phyloP scores from a whole-genome alignment of 1,140 invertebrate species.

The Drosophila mauritiana region DNA sequence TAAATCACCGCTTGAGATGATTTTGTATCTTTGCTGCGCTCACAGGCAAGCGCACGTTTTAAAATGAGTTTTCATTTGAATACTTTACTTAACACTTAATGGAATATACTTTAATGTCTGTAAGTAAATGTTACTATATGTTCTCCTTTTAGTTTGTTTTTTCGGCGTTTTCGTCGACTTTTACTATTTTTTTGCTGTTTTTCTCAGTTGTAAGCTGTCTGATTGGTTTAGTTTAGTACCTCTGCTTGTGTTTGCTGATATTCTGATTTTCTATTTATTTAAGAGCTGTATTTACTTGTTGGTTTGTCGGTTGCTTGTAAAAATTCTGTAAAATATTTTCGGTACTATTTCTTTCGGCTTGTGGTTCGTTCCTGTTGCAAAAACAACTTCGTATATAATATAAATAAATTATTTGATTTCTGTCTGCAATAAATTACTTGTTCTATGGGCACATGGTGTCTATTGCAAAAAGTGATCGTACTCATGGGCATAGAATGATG shows the following conservation, averaged over 20 bases:
- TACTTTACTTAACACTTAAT: slow-evolving; percentile 72
- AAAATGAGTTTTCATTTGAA: slow-evolving; percentile 64
- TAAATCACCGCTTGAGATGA: slow-evolving; percentile 31
- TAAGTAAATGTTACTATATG: slow-evolving; percentile 75
- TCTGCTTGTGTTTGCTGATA: slow-evolving; percentile 19
- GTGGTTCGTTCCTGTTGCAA: slow-evolving; percentile 61
- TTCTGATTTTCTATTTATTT: slow-evolving; percentile 15
- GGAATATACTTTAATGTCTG: slow-evolving; percentile 55
- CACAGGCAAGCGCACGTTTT: slow-evolving; percentile 65
- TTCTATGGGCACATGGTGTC: slow-evolving; percentile 81
- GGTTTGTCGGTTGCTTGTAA: slow-evolving; percentile 58
- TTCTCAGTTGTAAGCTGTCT: slow-evolving; percentile 50
- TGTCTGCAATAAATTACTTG: slow-evolving; percentile 68
- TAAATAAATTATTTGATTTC: slow-evolving; percentile 76
- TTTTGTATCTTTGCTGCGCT: slow-evolving; percentile 35
- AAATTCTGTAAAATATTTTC: slow-evolving; percentile 80
- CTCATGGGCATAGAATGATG: slow-evolving; percentile 4
- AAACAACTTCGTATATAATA: slow-evolving; percentile 72
- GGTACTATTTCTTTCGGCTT: slow-evolving; percentile 72
- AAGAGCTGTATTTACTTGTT: slow-evolving; percentile 21
- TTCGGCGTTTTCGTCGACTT: slow-evolving; percentile 54
- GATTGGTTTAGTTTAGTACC: slow-evolving; percentile 23
- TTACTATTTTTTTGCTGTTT: slow-evolving; percentile 69
- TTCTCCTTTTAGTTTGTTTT: slow-evolving; percentile 63
- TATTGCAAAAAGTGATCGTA: slow-evolving; percentile 58